phyloP scores from a whole-genome alignment of 2,113 vertebrate species.

The Spheniscus mendiculus region DNA sequence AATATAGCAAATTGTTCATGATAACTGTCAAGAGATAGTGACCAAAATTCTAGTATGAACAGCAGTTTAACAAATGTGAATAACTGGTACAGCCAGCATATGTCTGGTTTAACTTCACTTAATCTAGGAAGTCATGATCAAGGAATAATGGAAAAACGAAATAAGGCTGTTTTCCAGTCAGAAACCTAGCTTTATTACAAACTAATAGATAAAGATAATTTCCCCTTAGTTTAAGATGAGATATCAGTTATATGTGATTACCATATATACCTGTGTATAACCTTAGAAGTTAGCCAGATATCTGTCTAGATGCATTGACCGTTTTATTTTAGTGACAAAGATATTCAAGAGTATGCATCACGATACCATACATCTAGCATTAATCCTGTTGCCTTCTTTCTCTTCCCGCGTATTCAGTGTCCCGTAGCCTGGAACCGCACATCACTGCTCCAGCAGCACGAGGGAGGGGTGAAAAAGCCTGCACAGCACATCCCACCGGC shows the following conservation, averaged over 20 bases:
- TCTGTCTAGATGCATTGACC: background rate
- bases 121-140: background rate
- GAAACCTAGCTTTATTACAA: background rate
- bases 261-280: background rate
- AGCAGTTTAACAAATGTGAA: background rate
- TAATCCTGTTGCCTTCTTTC: background rate
- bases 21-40: background rate
- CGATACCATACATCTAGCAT: background rate
- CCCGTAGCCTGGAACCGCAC: background rate
- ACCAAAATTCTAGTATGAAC: background rate
- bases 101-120: background rate
- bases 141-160: background rate
- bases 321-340: background rate
- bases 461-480: background rate
- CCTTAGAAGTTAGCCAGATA: background rate
- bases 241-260: background rate
- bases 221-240: background rate
- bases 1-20: background rate
- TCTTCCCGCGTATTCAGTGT: background rate
- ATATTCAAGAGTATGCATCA: background rate
- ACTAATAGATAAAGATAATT: background rate
- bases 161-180: background rate
- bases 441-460: accelerated
- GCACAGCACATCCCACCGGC: background rate
- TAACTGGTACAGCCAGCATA: background rate